Evolutionary conservation across 2,888 invertebrate species (phyloP), one percentile per base, ranked within the genome.

Genomic region (Zaprionus obscuricornis): DNA sequence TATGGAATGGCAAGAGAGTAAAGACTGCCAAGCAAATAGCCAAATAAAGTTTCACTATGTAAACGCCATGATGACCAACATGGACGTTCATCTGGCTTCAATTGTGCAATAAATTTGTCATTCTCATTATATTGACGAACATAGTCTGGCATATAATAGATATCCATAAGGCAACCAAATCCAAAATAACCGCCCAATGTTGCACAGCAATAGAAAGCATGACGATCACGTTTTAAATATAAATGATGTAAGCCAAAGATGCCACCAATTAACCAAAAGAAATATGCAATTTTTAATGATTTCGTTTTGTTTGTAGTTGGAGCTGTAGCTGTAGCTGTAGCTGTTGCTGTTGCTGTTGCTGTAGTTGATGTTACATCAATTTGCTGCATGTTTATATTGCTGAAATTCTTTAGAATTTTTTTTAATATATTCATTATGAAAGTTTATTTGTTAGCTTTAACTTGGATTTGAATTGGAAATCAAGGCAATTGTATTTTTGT

Each of bases 181-280:
- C 96, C 96, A 76, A 93, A 92, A 86, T 95, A 96, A 2, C 97
- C 97, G 18, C 90, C 97, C 11, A 96, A 90, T 0, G 97, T 96
- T 55, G 94, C 94, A 93, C 96, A 96, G 93, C 96, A 97, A 0
- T 97, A 92, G 87, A 98, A 96, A 0, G 96, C 98, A 81, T 98
- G 98, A 18, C 94, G 92, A 89, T 97, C 96, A 55, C 98, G 92
- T 42, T 94, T 93, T 65, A 98, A 91, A 90, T 98, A 98, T 82
- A 98, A 93, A 88, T 97, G 96, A 90, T 98, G 98, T 1, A 95
- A 90, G 0, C 98, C 98, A 73, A 96, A 94, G 77, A 95, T 90
- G 1, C 98, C 98, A 11, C 96, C 96, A 71, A 96, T 92, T 0
- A 97, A 83, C 98, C 98, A 98, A 34, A 94, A 91, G 1, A 97